Evolutionary conservation across 2,113 vertebrate species (phyloP), one percentile per base, ranked within the genome.

Genomic region (Coturnix japonica): DNA sequence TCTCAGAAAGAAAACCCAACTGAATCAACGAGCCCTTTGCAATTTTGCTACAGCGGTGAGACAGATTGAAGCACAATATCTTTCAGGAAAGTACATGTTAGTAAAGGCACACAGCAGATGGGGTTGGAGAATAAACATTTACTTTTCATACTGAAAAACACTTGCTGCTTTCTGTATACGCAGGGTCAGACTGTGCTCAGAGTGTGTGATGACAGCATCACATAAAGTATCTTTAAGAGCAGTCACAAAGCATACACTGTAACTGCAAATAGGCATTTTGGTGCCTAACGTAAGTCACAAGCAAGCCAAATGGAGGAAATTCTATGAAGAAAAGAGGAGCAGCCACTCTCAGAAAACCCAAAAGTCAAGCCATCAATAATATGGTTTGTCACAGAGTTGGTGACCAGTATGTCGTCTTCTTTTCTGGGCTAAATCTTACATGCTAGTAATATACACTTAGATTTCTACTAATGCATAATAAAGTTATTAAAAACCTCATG

Each of bases 11-110:
- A 94, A 89, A 89, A 72, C 53, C 81, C 44, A 83, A 81, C 22
- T 3, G 13, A 88, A 37, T 91, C 94, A 96, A 96, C 92, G 79
- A 92, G 51, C 83, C 80, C 81, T 89, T 90, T 95, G 75, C 53
- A 87, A 72, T 91, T 92, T 97, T 79, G 86, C 54, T 88, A 30
- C 33, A 94, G 92, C 53, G 91, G 74, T 71, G 1, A 0, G 57
- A 47, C 71, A 57, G 95, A 85, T 5, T 61, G 64, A 94, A 95
- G 89, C 79, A 94, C 11, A 64, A 85, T 85, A 90, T 81, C 26
- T 95, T 35, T 60, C 28, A 95, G 64, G 87, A 76, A 79, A 83
- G 79, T 33, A 93, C 78, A 79, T 37, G 14, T 37, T 76, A 78
- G 60, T 46, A 64, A 90, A 78, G 95, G 81, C 59, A 90, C 84